Percentiles rank a stretch among this genome's conserved stretches.
Conservation (phyloP, 1,140 invertebrate genomes). For the Phortica variegata region DNA sequence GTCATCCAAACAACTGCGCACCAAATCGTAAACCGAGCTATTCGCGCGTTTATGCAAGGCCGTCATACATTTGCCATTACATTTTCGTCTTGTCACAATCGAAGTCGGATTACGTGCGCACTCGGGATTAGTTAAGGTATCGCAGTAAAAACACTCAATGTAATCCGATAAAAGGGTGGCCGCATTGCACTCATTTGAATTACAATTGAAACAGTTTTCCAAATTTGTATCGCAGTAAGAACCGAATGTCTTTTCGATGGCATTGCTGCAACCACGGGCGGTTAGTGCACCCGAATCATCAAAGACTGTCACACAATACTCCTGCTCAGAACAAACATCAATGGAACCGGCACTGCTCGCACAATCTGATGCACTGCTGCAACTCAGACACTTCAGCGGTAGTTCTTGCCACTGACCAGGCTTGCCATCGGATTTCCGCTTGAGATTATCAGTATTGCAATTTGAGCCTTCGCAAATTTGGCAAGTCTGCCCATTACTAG, state of each 20-base stretch:
- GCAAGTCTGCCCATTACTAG: slow-evolving; percentile 16
- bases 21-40: slow-evolving; percentile 15
- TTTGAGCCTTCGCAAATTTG: slow-evolving; percentile 23
- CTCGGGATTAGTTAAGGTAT: slow-evolving; percentile 18
- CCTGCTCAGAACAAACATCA: slow-evolving; percentile 19
- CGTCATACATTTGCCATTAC: slow-evolving; percentile 46
- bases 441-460: slow-evolving; percentile 38
- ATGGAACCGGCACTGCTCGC: background rate
- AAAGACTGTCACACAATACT: slow-evolving; percentile 51
- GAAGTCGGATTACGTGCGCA: slow-evolving; percentile 22
- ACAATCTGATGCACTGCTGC: slow-evolving; percentile 20
- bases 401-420: slow-evolving; percentile 41
- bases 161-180: slow-evolving; percentile 24
- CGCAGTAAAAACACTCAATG: slow-evolving; percentile 40
- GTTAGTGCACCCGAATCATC: slow-evolving; percentile 19
- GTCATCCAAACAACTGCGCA: slow-evolving; percentile 43
- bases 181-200: slow-evolving; percentile 42
- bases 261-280: slow-evolving; percentile 35
- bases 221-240: slow-evolving; percentile 36
- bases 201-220: slow-evolving; percentile 40
- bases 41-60: slow-evolving; percentile 14
- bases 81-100: slow-evolving; percentile 25
- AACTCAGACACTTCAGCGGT: slow-evolving; percentile 36
- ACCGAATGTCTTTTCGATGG: slow-evolving; percentile 25
- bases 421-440: slow-evolving; percentile 30